These are phyloP conservation scores for Alces alces DNA, from an alignment of 2,113 vertebrate species.

Conservation along the genomic window DNA sequence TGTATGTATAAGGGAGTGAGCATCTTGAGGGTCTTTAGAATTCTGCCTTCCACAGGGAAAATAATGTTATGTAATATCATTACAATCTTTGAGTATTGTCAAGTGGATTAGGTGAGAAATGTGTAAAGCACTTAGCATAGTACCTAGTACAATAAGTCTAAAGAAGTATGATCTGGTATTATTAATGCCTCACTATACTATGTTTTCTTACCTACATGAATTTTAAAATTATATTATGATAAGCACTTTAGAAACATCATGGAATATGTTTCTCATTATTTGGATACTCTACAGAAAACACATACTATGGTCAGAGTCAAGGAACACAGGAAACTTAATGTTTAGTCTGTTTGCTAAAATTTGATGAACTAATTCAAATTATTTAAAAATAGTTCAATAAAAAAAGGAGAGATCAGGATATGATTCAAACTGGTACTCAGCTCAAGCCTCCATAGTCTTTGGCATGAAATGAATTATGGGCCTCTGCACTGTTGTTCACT, in stretches of 20 bases:
- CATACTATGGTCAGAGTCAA: neutral
- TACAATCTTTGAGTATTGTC: neutral
- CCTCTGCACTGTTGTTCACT: neutral
- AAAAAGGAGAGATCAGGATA: neutral
- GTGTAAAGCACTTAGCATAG: neutral
- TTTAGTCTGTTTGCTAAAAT: neutral
- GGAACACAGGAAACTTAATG: neutral
- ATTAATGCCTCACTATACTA: neutral
- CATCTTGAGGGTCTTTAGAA: neutral
- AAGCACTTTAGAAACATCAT: neutral
- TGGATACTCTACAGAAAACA: neutral
- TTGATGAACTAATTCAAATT: neutral
- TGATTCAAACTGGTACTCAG: neutral
- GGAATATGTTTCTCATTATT: neutral
- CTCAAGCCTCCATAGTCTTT: neutral
- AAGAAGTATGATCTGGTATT: neutral
- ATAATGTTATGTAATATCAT: neutral
- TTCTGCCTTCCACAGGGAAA: neutral
- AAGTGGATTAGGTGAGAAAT: neutral
- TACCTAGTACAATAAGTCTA: neutral
- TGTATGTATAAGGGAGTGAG: neutral
- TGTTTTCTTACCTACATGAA: neutral
- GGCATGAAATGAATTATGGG: neutral
- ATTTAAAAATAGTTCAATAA: neutral
- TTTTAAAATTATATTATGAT: neutral